Evolutionary conservation across 2,113 vertebrate genomes (phyloP), one percentile per base, ranked within the genome.

Genomic region (Aramus guarauna): DNA sequence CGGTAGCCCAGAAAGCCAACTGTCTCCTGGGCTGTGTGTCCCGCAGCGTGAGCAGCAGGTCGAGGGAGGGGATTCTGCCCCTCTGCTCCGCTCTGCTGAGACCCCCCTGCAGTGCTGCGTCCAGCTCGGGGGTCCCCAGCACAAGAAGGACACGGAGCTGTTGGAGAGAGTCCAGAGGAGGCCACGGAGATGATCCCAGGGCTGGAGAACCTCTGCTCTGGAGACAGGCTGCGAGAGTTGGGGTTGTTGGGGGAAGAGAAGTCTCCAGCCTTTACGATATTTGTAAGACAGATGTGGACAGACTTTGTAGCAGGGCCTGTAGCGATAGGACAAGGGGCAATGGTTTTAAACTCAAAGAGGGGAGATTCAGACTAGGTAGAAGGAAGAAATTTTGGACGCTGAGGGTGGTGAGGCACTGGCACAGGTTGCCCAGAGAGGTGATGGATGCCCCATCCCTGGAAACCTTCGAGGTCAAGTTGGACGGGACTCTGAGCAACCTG

Each of bases 121-220:
- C 60, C 60, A 29, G 60, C 37, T 22, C 18, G 1, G 30, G 60
- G 23, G 37, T 5, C 37, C 45, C 9, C 29, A 13, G 13, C 3
- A 5, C 8, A 8, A 10, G 47, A 12, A 9, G 23, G 75, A 41
- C 36, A 6, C 0, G 10, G 47, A 34, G 5, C 21, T 52, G 50
- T 27, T 26, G 50, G 50, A 52, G 50, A 14, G 5, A 52, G 50
- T 14, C 50, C 50, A 7, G 14, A 52, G 50, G 50, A 52, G 50
- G 23, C 14, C 30, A 6, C 3, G 3, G 3, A 26, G 18, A 12
- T 8, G 30, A 3, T 34, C 12, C 1, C 4, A 34, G 47, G 18
- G 60, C 12, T 34, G 75, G n/a, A 32, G 50, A 12, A 14, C 6
- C 43, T 43, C 43, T 43, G 43, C 43, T 43, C 43, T 43, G 43